Percentiles rank a stretch among this genome's conserved stretches.
Conservation (phyloP, 2,113 vertebrate species). For the Zeus faber region DNA sequence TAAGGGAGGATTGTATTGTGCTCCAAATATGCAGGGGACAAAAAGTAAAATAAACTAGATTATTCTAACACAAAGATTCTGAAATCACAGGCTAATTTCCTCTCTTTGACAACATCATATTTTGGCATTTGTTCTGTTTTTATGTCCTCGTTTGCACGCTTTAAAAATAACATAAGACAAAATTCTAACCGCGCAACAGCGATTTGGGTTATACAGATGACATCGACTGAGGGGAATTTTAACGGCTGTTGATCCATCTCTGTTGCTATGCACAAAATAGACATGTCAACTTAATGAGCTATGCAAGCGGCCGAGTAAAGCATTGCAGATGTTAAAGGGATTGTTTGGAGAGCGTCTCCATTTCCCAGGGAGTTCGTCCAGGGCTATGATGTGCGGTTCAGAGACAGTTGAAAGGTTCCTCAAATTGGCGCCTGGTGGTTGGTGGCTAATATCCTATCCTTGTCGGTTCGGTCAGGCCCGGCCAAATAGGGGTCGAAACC, state of each 20-base stretch:
- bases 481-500: background rate
- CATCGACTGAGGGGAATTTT: slow-evolving; percentile 28
- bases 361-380: slow-evolving; percentile 9
- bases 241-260: slow-evolving; percentile 12
- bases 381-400: slow-evolving; percentile 15
- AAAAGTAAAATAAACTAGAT: too few species aligned
- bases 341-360: slow-evolving; percentile 6
- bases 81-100: too few species aligned
- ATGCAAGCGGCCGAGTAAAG: slow-evolving; percentile 14
- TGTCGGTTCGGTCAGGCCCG: background rate
- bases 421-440: background rate
- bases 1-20: too few species aligned
- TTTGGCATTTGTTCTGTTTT: too few species aligned
- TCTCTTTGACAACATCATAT: background rate
- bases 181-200: too few species aligned
- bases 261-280: slow-evolving; percentile 17
- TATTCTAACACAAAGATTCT: too few species aligned
- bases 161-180: too few species aligned
- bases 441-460: background rate
- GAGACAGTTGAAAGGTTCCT: slow-evolving; percentile 5
- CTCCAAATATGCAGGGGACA: too few species aligned
- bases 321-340: slow-evolving; percentile 25
- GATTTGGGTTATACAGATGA: slow-evolving; percentile 14
- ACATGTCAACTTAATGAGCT: slow-evolving; percentile 31
- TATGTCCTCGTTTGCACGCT: too few species aligned